phyloP scores from a whole-genome alignment of 2,888 invertebrate genomes.

The Criorhina ranunculi region DNA sequence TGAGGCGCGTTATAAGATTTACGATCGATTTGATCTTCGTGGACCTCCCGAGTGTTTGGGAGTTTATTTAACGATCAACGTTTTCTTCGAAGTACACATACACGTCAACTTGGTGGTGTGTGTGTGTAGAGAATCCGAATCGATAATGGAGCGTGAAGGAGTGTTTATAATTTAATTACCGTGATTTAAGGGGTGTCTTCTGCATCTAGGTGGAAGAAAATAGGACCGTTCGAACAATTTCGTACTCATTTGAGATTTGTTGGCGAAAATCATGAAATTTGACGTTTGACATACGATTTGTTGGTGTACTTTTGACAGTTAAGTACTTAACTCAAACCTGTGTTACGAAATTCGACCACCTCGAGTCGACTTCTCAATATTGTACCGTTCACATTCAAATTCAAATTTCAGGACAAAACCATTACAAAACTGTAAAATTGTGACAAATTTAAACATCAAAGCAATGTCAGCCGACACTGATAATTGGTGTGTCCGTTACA shows the following conservation, averaged over 20 bases:
- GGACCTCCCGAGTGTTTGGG: conserved; percentile 72
- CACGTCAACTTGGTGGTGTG: neutral
- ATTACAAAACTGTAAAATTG: conserved; percentile 22
- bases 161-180: conserved; percentile 63
- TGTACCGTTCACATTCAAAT: neutral
- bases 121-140: conserved; percentile 20
- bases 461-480: conserved; percentile 79
- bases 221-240: too few relatives aligned
- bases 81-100: conserved; percentile 41
- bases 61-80: conserved; percentile 68
- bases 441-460: conserved; percentile 79
- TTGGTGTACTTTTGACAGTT: too few relatives aligned
- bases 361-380: neutral
- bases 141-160: conserved; percentile 38
- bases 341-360: conserved; percentile 23
- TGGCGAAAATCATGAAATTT: too few relatives aligned
- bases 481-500: conserved; percentile 80
- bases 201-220: too few relatives aligned
- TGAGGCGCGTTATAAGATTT: conserved; percentile 68
- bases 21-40: conserved; percentile 76
- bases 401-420: conserved; percentile 6
- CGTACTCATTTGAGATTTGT: too few relatives aligned
- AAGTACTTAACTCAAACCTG: too few relatives aligned
- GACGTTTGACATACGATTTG: too few relatives aligned
- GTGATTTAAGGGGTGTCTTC: neutral